Evolutionary conservation across 2,113 vertebrate genomes (phyloP).

Genomic region (Eubucco bourcierii): DNA sequence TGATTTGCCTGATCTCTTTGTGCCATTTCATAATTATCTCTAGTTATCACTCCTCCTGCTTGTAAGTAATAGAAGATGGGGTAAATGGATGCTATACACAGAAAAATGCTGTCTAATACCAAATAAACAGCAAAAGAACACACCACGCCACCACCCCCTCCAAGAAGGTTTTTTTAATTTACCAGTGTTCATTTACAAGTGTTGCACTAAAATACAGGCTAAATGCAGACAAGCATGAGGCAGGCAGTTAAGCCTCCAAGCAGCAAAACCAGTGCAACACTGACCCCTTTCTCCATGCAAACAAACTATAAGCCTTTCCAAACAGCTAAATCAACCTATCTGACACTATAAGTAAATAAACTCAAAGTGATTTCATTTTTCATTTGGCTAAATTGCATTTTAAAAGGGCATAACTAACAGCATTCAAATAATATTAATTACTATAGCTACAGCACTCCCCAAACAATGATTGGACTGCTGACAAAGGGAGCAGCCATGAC

Average conservation of each 20-base stretch:
- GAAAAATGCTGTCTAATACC: background rate
- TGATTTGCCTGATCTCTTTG: background rate
- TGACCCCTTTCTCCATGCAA: background rate
- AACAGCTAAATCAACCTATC: background rate
- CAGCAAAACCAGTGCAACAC: background rate
- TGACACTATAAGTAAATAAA: background rate
- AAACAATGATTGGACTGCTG: background rate
- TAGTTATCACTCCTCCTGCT: background rate
- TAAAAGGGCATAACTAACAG: background rate
- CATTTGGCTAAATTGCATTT: background rate
- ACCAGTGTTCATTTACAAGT: background rate
- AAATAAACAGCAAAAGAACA: background rate
- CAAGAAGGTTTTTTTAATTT: background rate
- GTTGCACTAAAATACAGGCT: background rate
- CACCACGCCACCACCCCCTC: too few species aligned
- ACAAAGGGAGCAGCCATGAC: background rate
- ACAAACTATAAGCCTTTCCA: background rate
- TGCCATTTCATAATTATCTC: background rate
- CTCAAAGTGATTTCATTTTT: background rate
- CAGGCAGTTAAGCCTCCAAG: background rate
- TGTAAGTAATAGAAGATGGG: background rate
- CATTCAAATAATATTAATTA: background rate
- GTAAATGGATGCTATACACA: background rate
- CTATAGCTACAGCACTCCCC: background rate
- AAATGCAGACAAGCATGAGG: background rate